phyloP scores from a whole-genome alignment of 92 coral and sea anemone genomes.

The Phenganax stokvisi region DNA sequence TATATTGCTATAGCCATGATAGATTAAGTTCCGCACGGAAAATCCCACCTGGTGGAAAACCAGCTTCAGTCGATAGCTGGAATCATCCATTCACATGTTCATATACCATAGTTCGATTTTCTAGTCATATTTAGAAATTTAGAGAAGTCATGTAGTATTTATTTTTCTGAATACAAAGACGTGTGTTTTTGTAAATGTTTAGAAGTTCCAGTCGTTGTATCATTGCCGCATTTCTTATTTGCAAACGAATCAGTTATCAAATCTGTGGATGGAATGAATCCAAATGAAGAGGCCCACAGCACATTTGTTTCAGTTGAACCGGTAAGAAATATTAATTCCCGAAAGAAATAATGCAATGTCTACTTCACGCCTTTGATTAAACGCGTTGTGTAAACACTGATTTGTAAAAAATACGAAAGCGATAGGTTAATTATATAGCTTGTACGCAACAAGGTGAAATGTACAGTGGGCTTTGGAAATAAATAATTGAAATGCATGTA shows the following conservation, averaged over 20 bases:
- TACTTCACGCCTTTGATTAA: too few species aligned
- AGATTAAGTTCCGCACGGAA: too few species aligned
- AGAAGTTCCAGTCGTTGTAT: constrained; percentile 48
- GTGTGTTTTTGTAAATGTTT: not conserved
- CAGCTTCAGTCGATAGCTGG: too few species aligned
- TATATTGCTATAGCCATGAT: too few species aligned
- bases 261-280: constrained; percentile 44
- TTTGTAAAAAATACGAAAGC: not conserved
- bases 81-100: too few species aligned
- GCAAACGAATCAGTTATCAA: constrained; percentile 41
- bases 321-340: constrained; percentile 18
- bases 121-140: too few species aligned
- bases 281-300: constrained; percentile 41
- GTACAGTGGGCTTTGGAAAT: not conserved
- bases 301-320: constrained; percentile 48
- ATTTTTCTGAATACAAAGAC: not conserved
- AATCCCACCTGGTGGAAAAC: too few species aligned
- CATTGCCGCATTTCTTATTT: constrained; percentile 48
- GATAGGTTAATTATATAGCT: not conserved
- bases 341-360: not conserved
- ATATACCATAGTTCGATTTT: too few species aligned
- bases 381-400: too few species aligned
- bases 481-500: not conserved
- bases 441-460: not conserved
- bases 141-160: too few species aligned